Evolutionary conservation across 2,888 invertebrate species (phyloP).

Genomic region (Hedya salicella): DNA sequence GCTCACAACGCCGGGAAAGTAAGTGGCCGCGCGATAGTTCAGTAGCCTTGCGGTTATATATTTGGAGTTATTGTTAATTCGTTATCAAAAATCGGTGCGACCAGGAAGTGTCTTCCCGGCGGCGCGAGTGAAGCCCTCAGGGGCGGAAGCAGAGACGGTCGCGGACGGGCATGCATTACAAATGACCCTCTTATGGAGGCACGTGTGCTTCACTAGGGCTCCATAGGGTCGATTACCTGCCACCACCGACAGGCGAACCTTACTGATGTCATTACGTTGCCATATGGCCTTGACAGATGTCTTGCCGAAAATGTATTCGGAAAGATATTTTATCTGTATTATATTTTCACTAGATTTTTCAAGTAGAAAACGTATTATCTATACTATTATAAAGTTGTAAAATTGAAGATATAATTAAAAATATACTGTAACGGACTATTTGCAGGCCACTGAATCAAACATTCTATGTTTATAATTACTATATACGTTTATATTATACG

Average conservation of each 20-base stretch:
- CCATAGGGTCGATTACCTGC: constrained; percentile 65
- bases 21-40: constrained; percentile 45
- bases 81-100: constrained; percentile 76
- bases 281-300: not conserved
- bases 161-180: constrained; percentile 77
- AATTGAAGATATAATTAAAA: too few species aligned
- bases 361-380: too few species aligned
- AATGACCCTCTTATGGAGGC: constrained; percentile 78
- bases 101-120: constrained; percentile 80
- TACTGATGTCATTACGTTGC: too few species aligned
- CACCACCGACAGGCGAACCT: not conserved
- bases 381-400: too few species aligned
- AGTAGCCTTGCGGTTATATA: constrained; percentile 56
- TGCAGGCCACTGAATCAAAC: too few species aligned
- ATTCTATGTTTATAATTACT: too few species aligned
- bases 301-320: too few species aligned
- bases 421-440: too few species aligned
- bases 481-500: too few species aligned
- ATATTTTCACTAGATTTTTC: too few species aligned
- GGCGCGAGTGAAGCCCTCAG: constrained; percentile 71
- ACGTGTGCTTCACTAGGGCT: constrained; percentile 61
- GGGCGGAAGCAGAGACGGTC: constrained; percentile 71
- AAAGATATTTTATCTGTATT: too few species aligned
- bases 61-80: constrained; percentile 64
- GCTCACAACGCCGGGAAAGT: constrained; percentile 8